These are phyloP conservation scores for Paragorgia papillata DNA, from an alignment of 92 coral and sea anemone species.

Conservation along the genomic window DNA sequence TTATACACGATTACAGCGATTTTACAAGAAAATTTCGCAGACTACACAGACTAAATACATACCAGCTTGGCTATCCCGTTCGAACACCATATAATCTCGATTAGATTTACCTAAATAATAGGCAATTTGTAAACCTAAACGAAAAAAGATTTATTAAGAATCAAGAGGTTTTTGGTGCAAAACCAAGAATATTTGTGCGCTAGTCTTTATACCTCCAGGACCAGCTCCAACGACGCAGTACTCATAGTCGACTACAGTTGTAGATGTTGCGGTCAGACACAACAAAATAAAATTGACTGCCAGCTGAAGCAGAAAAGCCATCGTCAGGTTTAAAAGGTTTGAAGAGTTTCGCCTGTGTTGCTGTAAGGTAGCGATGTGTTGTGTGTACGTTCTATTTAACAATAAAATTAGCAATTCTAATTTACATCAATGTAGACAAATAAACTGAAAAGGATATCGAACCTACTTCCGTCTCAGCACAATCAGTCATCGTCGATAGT, in stretches of 20 bases:
- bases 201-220: constrained; percentile 88
- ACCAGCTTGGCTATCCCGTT: constrained; percentile 81
- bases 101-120: constrained; percentile 74
- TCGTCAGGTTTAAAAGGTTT: no score
- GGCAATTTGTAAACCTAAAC: constrained; percentile 85
- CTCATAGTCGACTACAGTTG: constrained; percentile 40
- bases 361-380: no score
- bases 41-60: no score
- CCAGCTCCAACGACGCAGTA: constrained; percentile 94
- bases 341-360: no score
- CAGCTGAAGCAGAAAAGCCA: background rate
- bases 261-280: background rate
- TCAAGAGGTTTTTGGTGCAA: background rate
- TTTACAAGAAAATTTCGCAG: background rate
- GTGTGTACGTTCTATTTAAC: no score
- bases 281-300: background rate
- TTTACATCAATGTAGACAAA: no score
- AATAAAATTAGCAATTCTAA: no score
- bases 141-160: background rate
- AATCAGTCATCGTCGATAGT: no score
- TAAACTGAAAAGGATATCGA: no score
- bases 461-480: no score
- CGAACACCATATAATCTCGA: constrained; percentile 85
- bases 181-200: background rate
- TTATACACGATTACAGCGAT: no score